These are phyloP conservation scores for Phacellophora camtschatica DNA, from an alignment of 30 jellyfish, hydroid and myxozoan species.

Conservation along the genomic window DNA sequence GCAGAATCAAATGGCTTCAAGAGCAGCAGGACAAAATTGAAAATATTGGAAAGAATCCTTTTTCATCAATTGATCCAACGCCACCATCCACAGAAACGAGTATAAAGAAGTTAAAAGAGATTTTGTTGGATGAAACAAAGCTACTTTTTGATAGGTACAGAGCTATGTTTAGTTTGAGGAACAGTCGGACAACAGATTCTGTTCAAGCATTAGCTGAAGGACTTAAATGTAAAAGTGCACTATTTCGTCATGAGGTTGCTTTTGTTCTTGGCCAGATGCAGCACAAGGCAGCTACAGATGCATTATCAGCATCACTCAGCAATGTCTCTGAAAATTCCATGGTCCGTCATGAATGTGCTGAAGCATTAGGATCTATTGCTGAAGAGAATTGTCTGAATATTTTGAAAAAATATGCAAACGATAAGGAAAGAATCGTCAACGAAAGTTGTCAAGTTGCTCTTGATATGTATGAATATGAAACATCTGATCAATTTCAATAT, in stretches of 20 bases:
- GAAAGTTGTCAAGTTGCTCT: constrained; percentile 96
- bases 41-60: constrained; percentile 41
- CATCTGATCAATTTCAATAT: constrained; percentile 86
- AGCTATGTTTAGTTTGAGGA: constrained; percentile 95
- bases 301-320: constrained; percentile 46
- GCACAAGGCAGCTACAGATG: constrained; percentile 66
- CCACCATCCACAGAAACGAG: constrained; percentile 73
- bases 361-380: constrained; percentile 96
- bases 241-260: constrained; percentile 95
- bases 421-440: constrained; percentile 74
- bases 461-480: constrained; percentile 92
- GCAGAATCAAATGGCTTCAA: constrained; percentile 81
- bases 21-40: background rate
- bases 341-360: constrained; percentile 99
- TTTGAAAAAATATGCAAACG: constrained; percentile 33
- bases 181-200: constrained; percentile 58
- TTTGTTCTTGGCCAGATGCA: constrained; percentile 98
- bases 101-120: constrained; percentile 21
- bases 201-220: constrained; percentile 85
- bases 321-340: constrained; percentile 74
- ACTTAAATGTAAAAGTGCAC: constrained; percentile 80
- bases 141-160: constrained; percentile 88
- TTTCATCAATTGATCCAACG: constrained; percentile 94
- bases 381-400: constrained; percentile 69
- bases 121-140: constrained; percentile 63